phyloP scores from a whole-genome alignment of 2,888 invertebrate species.

The Autographa pulchrina region DNA sequence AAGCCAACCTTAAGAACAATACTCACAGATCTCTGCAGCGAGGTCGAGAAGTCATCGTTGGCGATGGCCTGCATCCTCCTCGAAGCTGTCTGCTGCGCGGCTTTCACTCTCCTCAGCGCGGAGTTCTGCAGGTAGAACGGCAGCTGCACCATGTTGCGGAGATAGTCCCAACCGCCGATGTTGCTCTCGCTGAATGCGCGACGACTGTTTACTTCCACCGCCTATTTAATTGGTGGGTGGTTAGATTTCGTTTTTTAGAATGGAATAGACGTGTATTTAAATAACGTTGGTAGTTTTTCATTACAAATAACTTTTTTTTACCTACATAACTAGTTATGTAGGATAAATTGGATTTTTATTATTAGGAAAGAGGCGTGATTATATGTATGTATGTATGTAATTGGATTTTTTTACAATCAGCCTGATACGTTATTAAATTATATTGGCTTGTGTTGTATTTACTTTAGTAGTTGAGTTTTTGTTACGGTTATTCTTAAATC shows the following conservation, averaged over 20 bases:
- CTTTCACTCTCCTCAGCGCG: slow-evolving; percentile 96
- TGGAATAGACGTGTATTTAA: no score
- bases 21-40: slow-evolving; percentile 86
- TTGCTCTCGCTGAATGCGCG: slow-evolving; percentile 96
- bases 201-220: slow-evolving; percentile 96
- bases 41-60: slow-evolving; percentile 88
- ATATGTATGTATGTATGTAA: no score
- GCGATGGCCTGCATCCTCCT: slow-evolving; percentile 83
- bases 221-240: slow-evolving; percentile 83
- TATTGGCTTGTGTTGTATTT: no score
- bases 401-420: no score
- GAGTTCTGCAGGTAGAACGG: slow-evolving; percentile 99
- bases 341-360: no score
- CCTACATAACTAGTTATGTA: no score
- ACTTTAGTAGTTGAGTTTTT: no score
- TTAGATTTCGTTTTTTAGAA: background rate
- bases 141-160: slow-evolving; percentile 98
- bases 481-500: no score
- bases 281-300: no score
- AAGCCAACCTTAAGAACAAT: background rate
- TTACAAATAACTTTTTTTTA: no score
- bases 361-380: no score
- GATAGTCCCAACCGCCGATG: slow-evolving; percentile 98
- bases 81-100: slow-evolving; percentile 94
- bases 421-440: no score